Evolutionary conservation across 1,140 invertebrate species (phyloP).

Genomic region (Medauroidea extradentata): DNA sequence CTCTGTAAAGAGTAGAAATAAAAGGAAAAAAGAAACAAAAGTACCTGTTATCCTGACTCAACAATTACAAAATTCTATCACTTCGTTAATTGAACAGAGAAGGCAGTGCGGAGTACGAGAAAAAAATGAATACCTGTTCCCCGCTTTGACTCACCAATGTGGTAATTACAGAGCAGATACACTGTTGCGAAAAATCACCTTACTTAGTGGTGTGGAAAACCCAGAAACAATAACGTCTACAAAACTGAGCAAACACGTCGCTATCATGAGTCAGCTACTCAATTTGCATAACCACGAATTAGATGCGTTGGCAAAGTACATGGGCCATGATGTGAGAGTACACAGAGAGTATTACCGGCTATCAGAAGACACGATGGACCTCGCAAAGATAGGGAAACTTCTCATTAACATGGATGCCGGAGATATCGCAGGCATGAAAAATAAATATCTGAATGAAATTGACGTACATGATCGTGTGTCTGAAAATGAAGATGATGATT

Average conservation of each 20-base stretch:
- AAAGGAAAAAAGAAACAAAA: no score
- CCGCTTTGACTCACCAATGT: no score
- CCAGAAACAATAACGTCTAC: constrained; percentile 8
- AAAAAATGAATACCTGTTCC: no score
- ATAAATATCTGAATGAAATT: constrained; percentile 2
- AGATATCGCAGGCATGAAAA: neutral
- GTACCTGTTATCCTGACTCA: no score
- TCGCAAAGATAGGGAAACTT: constrained; percentile 7
- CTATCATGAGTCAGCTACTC: constrained; percentile 11
- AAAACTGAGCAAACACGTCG: constrained; percentile 23
- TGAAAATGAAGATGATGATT: neutral
- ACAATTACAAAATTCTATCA: no score
- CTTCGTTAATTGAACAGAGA: no score
- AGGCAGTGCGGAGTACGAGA: no score
- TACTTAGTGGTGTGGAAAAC: neutral
- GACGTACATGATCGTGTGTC: neutral
- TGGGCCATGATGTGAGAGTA: constrained; percentile 21
- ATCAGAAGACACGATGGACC: constrained; percentile 6
- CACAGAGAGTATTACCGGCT: constrained; percentile 19
- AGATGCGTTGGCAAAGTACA: constrained; percentile 12
- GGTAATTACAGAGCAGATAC: no score
- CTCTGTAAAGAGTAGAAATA: no score
- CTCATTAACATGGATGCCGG: neutral
- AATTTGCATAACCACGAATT: constrained; percentile 11
- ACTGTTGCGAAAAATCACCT: no score